Percentiles rank a stretch among this genome's conserved stretches.
Evolutionary conservation across 53 echinoderm and acorn worm species (phyloP).

Genomic region (Echinometra lucunter): DNA sequence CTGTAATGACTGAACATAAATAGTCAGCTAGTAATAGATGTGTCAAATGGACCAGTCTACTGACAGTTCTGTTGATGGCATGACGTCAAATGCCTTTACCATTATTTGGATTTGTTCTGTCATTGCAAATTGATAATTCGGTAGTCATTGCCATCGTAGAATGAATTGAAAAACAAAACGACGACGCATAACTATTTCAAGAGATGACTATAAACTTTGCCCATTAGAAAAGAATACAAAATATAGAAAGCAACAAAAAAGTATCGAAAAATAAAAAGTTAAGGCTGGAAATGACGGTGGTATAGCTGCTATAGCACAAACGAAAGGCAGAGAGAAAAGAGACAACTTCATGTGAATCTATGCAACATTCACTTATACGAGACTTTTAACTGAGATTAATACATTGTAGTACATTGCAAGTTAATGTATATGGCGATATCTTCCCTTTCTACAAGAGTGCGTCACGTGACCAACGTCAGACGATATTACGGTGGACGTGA

Average conservation of each 20-base stretch:
- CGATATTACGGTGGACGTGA: not conserved
- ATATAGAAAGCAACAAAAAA: no score
- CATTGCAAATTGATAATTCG: not conserved
- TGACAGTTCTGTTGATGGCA: not conserved
- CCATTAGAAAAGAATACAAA: not conserved
- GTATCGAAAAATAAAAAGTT: not conserved
- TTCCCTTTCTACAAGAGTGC: not conserved
- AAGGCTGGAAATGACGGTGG: not conserved
- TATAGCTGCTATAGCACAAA: not conserved
- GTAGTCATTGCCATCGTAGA: not conserved
- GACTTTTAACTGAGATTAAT: not conserved
- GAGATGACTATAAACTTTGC: not conserved
- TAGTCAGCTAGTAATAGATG: not conserved
- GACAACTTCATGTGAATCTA: not conserved
- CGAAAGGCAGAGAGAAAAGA: not conserved
- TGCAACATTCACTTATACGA: not conserved
- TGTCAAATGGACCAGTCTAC: not conserved
- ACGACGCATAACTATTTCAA: not conserved
- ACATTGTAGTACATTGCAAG: not conserved
- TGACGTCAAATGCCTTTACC: not conserved
- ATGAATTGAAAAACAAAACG: not conserved
- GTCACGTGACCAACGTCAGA: slow-evolving; percentile 19
- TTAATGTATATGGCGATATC: not conserved
- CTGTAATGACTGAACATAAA: not conserved
- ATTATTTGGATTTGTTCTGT: not conserved